phyloP scores from a whole-genome alignment of 1,140 invertebrate genomes.

The Propsilocerus akamusi region DNA sequence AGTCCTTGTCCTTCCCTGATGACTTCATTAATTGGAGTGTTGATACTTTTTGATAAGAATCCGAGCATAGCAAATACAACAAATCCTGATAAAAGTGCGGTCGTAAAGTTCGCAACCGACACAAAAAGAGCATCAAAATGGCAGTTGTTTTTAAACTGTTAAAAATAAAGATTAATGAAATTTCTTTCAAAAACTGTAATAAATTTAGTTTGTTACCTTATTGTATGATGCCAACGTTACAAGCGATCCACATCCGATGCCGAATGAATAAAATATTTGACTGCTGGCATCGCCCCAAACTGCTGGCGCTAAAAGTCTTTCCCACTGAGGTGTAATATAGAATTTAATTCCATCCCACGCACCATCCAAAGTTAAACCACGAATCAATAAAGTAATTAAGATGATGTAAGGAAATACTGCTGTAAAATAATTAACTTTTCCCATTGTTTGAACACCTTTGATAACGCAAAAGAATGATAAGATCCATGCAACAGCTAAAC shows the following conservation, averaged over 20 bases:
- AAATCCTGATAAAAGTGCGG: constrained; percentile 52
- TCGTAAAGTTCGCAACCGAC: constrained; percentile 47
- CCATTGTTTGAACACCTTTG: constrained; percentile 50
- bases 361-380: constrained; percentile 53
- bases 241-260: constrained; percentile 47
- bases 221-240: constrained; percentile 59
- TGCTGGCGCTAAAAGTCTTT: constrained; percentile 30
- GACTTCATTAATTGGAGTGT: constrained; percentile 35
- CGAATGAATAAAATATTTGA: constrained; percentile 56
- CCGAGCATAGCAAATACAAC: constrained; percentile 69
- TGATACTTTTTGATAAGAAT: constrained; percentile 44
- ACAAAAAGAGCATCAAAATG: constrained; percentile 42
- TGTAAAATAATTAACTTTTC: constrained; percentile 66
- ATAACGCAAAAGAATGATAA: constrained; percentile 51
- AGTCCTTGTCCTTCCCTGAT: constrained; percentile 48
- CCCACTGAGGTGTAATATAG: constrained; percentile 60
- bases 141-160: constrained; percentile 44
- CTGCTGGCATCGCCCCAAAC: constrained; percentile 45
- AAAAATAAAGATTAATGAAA: constrained; percentile 8
- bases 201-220: constrained; percentile 41
- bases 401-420: constrained; percentile 62
- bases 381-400: constrained; percentile 36
- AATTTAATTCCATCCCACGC: constrained; percentile 48
- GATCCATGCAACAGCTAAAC: constrained; percentile 49
- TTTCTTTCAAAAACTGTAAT: constrained; percentile 28